These are phyloP conservation scores for Raja brachyura DNA, from an alignment of 2,113 vertebrate genomes.

Conservation along the genomic window DNA sequence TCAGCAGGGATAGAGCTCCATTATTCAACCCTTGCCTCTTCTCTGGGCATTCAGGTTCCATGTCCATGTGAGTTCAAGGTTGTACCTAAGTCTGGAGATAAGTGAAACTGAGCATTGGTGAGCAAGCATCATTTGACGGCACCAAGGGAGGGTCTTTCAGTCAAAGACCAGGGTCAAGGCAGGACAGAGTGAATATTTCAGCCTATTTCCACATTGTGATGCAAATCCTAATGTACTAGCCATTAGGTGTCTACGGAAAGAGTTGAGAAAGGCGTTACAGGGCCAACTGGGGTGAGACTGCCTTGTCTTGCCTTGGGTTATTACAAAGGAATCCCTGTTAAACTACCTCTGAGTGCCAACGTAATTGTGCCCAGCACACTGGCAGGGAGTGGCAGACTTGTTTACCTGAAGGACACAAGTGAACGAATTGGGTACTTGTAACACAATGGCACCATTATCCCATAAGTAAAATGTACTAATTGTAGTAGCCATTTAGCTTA, in stretches of 20 bases:
- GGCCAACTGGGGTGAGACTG: neutral
- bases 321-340: neutral
- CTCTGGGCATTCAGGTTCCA: neutral
- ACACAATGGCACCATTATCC: neutral
- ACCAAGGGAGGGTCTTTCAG: neutral
- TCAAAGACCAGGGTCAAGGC: neutral
- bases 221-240: neutral
- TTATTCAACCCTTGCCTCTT: neutral
- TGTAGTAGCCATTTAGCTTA: too few species aligned
- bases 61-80: neutral
- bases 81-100: neutral
- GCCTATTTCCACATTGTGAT: neutral
- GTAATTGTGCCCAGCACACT: neutral
- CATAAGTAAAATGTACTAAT: neutral
- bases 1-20: neutral
- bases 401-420: neutral
- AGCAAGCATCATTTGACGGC: neutral
- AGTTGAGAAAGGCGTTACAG: neutral
- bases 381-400: neutral
- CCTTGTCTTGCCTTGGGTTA: neutral
- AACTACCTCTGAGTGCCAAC: neutral
- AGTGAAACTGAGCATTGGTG: neutral
- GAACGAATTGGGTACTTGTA: neutral
- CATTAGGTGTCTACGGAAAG: neutral
- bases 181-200: neutral